phyloP scores from a whole-genome alignment of 35 echinoderm and acorn worm genomes.

The Lytechinus pictus region DNA sequence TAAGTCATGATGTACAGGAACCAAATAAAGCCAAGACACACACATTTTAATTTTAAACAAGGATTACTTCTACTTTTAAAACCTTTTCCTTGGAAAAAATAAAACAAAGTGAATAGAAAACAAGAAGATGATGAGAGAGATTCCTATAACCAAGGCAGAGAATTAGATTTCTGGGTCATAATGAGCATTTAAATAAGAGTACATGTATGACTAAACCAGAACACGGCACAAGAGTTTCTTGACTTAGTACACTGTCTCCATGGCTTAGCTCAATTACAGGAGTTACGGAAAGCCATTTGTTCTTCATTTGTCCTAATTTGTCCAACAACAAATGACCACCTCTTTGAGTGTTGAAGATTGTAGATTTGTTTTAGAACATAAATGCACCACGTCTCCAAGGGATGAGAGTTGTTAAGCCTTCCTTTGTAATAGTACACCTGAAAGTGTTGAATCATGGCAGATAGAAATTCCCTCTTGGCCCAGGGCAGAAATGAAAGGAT shows the following conservation, averaged over 20 bases:
- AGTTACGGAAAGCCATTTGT: not conserved
- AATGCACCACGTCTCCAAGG: not conserved
- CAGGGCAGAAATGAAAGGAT: not conserved
- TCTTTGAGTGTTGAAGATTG: not conserved
- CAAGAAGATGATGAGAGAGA: not conserved
- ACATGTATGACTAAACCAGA: not conserved
- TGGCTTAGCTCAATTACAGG: not conserved
- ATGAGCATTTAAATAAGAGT: not conserved
- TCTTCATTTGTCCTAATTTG: conserved; percentile 19
- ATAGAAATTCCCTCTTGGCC: not conserved
- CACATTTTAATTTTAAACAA: too few relatives aligned
- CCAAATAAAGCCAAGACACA: too few relatives aligned
- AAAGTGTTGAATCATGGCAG: conserved; percentile 11
- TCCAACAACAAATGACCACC: not conserved
- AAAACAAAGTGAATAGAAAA: not conserved
- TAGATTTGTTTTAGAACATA: not conserved
- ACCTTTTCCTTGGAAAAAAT: not conserved
- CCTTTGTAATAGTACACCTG: not conserved
- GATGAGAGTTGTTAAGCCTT: not conserved
- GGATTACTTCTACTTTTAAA: too few relatives aligned
- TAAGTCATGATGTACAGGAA: too few relatives aligned
- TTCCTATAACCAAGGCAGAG: not conserved
- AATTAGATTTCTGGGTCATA: not conserved
- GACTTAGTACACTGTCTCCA: not conserved
- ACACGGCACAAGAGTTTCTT: not conserved